Base-by-base conservation (phyloP, 2,888 invertebrate species). In the Myathropa florea region DNA sequence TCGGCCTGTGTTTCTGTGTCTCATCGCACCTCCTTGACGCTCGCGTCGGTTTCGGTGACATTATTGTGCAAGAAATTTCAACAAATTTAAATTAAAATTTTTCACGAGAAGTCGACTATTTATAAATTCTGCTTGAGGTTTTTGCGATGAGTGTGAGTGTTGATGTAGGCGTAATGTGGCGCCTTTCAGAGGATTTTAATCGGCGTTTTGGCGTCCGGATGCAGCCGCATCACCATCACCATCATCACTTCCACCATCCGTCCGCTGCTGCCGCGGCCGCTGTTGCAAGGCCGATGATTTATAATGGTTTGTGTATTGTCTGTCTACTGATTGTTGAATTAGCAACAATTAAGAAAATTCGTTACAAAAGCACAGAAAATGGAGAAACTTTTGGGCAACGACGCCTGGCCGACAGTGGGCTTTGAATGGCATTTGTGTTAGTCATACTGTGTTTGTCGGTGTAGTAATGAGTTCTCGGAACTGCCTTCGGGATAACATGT, bases 131-230 rank as follows among this genome's bases (percentile, higher is more conserved):
- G 26, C 63, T 36, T 26, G 72, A 68, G 30, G 46, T 46, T 57
- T 73, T 85, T 82, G 82, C 72, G 67, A 93, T 92, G 92, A 93
- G 93, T 90, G 93, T 93, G 81, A 92, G 93, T 89, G 92, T 93
- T 79, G 93, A 93, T 88, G 92, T 93, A 88, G 93, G 93, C 91
- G 93, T 92, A 88, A 93, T 93, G 93, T 93, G 93, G 93, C 93
- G 93, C 90, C 91, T 93, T 67, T 92, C 93, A 46, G 93, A 93
- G 90, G 92, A 93, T 89, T 92, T 93, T 77, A 93, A 92, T 87
- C 90, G 93, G n/a, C 91, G 93, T 53, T 93, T 93, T 83, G 93
- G 92, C n/a, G 91, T 92, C 39, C 91, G 92, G 26, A 92, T 92
- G 90, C 93, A 92, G 79, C 89, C 92, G 24, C 90, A 92, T 61